Conservation (phyloP, 2,888 invertebrate species). For the Flexamia atlantica region DNA sequence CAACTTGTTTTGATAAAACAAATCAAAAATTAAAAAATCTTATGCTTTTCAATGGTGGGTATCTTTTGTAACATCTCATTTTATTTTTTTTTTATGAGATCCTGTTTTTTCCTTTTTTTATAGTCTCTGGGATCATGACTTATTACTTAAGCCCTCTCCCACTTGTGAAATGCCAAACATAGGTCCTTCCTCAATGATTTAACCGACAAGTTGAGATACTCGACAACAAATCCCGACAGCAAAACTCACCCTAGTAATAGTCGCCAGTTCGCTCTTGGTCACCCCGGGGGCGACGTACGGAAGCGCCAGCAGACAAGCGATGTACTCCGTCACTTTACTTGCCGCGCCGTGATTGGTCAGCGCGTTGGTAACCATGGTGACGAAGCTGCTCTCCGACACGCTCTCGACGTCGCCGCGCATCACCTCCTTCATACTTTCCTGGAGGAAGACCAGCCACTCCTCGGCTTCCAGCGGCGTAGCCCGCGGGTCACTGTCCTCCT, state of each 20-base stretch:
- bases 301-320: conserved; percentile 81
- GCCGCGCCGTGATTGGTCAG: conserved; percentile 81
- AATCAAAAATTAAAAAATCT: too few relatives aligned
- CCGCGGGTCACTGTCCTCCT: conserved; percentile 69
- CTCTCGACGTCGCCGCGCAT: conserved; percentile 88
- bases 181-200: too few relatives aligned
- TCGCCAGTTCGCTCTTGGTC: conserved; percentile 72
- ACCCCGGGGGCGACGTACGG: conserved; percentile 79
- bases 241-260: conserved; percentile 32
- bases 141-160: too few relatives aligned
- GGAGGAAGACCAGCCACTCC: conserved; percentile 91
- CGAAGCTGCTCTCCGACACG: conserved; percentile 75
- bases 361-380: conserved; percentile 81
- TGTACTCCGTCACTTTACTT: conserved; percentile 80
- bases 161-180: too few relatives aligned
- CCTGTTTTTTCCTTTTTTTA: too few relatives aligned
- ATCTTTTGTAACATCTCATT: too few relatives aligned
- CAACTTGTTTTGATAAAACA: too few relatives aligned
- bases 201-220: too few relatives aligned
- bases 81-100: too few relatives aligned
- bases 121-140: too few relatives aligned
- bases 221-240: too few relatives aligned
- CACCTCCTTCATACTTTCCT: conserved; percentile 89
- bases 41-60: too few relatives aligned
- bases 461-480: conserved; percentile 85